Evolutionary conservation across 2,113 vertebrate species (phyloP), one percentile per base, ranked within the genome.

Genomic region (Solenodon paradoxus): DNA sequence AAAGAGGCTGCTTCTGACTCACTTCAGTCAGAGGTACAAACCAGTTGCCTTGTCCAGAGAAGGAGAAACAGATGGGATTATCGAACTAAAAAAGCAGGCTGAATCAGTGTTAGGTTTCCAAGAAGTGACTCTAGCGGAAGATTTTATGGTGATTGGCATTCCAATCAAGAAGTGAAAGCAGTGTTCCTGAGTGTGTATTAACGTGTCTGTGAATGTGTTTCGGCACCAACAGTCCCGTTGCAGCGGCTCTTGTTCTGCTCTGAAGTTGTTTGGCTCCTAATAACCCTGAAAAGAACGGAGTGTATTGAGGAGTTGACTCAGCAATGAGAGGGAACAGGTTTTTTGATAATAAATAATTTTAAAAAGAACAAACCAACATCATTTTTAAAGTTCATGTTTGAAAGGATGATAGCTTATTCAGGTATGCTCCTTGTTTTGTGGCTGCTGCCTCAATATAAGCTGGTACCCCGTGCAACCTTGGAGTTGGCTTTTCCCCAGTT

Each of bases 1-100:
- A 0, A 97, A 40, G 51, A 98, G 64, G 20, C 97, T 99, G 96
- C 98, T 99, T 55, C 97, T 99, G 72, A 98, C 99, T 51, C 99
- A 99, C 95, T 99, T 99, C 97, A 99, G 99, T 95, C 99, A 99
- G 97, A 96, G 99, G 12, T 99, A 99, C 94, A 99, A 98, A 68
- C 99, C 99, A 0, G 53, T 95, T 0, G 77, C 96, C 13, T 94
- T 96, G 94, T 72, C 87, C 11, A 98, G 77, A 7, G 98, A 98
- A 4, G 98, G 98, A 2, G 98, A 98, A 0, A 8, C 0, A 0
- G 98, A 98, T 1, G 98, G 98, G 7, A 63, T 99, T 22, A 47
- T 81, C 0, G 97, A 98, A 81, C 98, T 99, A 13, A 98, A 96
- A 97, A 98, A 97, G 45, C 99, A 99, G 96, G 99, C 99, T 0